phyloP scores from a whole-genome alignment of 1,140 invertebrate species.

The Drosophila navojoa region DNA sequence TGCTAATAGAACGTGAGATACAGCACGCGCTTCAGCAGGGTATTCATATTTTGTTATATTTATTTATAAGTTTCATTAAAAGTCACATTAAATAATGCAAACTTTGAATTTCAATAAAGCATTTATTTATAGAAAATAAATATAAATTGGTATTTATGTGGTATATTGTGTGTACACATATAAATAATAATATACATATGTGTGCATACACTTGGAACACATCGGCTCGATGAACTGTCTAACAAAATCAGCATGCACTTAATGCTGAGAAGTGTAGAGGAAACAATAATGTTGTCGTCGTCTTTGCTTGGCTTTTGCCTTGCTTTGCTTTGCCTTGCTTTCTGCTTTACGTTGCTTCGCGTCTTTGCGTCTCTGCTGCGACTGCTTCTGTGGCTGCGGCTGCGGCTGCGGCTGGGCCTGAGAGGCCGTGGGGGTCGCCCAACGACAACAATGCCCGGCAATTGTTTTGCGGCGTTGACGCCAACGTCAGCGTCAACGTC shows the following conservation, averaged over 20 bases:
- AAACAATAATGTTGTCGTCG: conserved; percentile 41
- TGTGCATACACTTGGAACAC: background rate
- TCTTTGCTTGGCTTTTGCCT: conserved; percentile 17
- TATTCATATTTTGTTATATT: background rate
- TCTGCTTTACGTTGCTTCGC: conserved; percentile 7
- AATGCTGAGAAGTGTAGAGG: conserved; percentile 11
- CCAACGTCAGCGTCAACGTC: conserved; percentile 10
- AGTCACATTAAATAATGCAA: background rate
- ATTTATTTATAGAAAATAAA: background rate
- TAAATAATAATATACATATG: background rate
- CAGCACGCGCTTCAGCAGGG: background rate
- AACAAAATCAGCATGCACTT: background rate
- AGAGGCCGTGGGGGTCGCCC: conserved; percentile 47
- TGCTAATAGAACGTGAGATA: background rate
- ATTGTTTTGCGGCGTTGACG: conserved; percentile 63
- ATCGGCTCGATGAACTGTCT: background rate
- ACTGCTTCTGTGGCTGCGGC: background rate
- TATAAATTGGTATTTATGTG: background rate
- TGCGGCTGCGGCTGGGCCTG: conserved; percentile 6
- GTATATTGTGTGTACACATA: background rate
- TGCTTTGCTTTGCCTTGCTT: background rate
- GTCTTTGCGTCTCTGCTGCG: background rate
- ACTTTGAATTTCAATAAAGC: no score
- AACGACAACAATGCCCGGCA: conserved; percentile 71
- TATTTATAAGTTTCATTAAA: background rate